A percentile compares a stretch with the other conserved stretches of the same genome.
These are phyloP conservation scores for Cyanoramphus novaezelandiae DNA, from an alignment of 2,113 vertebrate genomes.

Conservation along the genomic window DNA sequence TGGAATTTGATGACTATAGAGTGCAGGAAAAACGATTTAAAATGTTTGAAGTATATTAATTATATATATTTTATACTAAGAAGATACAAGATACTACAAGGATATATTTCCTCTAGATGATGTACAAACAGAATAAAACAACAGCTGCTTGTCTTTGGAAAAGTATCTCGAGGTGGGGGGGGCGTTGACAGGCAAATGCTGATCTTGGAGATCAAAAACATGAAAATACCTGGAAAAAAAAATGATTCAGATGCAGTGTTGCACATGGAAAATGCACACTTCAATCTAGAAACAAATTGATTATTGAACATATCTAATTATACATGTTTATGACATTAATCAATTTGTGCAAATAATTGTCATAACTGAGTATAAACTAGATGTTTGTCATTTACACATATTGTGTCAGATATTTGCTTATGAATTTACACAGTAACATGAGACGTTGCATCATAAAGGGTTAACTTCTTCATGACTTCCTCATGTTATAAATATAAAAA, in stretches of 20 bases:
- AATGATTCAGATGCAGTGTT: neutral
- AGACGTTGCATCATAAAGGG: neutral
- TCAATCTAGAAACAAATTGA: neutral
- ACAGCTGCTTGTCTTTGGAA: neutral
- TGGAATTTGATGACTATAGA: neutral
- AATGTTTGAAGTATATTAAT: neutral
- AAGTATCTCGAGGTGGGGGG: neutral
- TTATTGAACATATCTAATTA: neutral
- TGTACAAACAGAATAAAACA: neutral
- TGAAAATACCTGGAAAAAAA: neutral
- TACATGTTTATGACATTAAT: neutral
- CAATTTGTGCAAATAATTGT: slow-evolving; percentile 20
- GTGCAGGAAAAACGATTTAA: neutral
- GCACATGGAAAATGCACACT: neutral
- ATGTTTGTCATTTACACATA: neutral
- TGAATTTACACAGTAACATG: neutral
- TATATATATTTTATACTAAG: neutral
- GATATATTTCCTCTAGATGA: neutral
- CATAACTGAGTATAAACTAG: slow-evolving; percentile 16
- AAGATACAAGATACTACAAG: neutral
- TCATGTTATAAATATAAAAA: neutral
- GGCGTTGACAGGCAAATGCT: neutral
- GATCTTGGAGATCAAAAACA: neutral
- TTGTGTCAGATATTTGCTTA: neutral
- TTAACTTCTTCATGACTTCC: neutral